phyloP scores from a whole-genome alignment of 64 coral and sea anemone genomes.

The Montipora foliosa region DNA sequence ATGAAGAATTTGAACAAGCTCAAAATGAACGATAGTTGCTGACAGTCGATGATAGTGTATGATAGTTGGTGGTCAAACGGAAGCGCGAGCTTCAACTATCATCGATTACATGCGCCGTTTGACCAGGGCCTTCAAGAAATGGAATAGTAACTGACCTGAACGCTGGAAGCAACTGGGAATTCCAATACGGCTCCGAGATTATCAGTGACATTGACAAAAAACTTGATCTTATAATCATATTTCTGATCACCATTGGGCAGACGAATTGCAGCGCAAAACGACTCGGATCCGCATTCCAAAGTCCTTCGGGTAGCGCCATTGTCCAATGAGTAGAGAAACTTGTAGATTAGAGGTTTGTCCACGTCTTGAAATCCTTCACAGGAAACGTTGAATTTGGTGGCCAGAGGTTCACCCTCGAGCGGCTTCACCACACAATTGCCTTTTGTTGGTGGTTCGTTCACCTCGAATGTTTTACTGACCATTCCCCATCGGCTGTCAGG shows the following conservation, averaged over 20 bases:
- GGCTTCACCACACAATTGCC: slow-evolving; percentile 6
- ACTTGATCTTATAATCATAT: not conserved
- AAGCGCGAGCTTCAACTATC: no score
- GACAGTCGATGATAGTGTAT: no score
- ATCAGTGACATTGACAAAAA: not conserved
- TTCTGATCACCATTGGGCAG: not conserved
- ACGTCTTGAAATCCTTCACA: slow-evolving; percentile 13
- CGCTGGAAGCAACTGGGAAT: not conserved
- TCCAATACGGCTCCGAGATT: not conserved
- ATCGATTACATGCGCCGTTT: no score
- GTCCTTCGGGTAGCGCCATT: not conserved
- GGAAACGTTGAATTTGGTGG: not conserved
- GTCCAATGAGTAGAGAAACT: not conserved
- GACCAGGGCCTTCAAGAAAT: not conserved
- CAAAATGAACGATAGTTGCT: no score
- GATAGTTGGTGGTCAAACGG: no score
- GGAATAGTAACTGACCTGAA: not conserved
- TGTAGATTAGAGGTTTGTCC: slow-evolving; percentile 14
- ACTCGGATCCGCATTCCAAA: not conserved
- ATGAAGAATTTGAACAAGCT: no score
- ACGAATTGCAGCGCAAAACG: not conserved
- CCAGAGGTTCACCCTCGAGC: not conserved
- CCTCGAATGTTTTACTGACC: no score
- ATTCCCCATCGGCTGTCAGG: not conserved
- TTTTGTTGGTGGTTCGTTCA: slow-evolving; percentile 1